Conservation (phyloP, 1,140 invertebrate genomes). For the Drosophila azteca region DNA sequence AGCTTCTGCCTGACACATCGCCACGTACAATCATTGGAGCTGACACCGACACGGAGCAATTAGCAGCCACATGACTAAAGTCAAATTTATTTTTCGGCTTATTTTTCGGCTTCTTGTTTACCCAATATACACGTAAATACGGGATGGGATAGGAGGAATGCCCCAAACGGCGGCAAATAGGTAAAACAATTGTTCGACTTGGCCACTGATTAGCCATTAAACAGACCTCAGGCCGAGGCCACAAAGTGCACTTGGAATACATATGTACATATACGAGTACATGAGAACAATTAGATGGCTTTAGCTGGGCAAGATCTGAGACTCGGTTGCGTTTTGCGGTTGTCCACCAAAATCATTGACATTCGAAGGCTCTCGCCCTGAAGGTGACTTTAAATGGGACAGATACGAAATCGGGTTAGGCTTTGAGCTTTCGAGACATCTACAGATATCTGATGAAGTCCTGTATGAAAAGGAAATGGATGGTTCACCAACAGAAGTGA, state of each 20-base stretch:
- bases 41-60: slow-evolving; percentile 68
- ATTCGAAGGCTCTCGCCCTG: slow-evolving; percentile 16
- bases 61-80: slow-evolving; percentile 58
- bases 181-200: slow-evolving; percentile 49
- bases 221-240: slow-evolving; percentile 37
- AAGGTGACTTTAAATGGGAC: slow-evolving; percentile 36
- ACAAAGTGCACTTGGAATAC: slow-evolving; percentile 35
- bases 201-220: slow-evolving; percentile 45
- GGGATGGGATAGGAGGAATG: slow-evolving; percentile 28
- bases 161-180: slow-evolving; percentile 32
- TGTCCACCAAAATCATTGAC: slow-evolving; percentile 33
- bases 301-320: slow-evolving; percentile 49
- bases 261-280: not conserved
- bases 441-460: not conserved
- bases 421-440: not conserved
- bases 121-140: slow-evolving; percentile 15
- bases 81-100: slow-evolving; percentile 49
- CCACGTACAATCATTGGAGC: slow-evolving; percentile 64
- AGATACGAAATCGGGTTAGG: slow-evolving; percentile 1
- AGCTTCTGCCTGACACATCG: slow-evolving; percentile 44
- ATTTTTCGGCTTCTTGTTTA: slow-evolving; percentile 55
- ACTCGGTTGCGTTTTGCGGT: slow-evolving; percentile 65
- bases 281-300: slow-evolving; percentile 50
- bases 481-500: too few relatives aligned
- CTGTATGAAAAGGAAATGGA: too few relatives aligned